Base-by-base conservation (phyloP, 2,113 vertebrate species). In the Nycticorax nycticorax region DNA sequence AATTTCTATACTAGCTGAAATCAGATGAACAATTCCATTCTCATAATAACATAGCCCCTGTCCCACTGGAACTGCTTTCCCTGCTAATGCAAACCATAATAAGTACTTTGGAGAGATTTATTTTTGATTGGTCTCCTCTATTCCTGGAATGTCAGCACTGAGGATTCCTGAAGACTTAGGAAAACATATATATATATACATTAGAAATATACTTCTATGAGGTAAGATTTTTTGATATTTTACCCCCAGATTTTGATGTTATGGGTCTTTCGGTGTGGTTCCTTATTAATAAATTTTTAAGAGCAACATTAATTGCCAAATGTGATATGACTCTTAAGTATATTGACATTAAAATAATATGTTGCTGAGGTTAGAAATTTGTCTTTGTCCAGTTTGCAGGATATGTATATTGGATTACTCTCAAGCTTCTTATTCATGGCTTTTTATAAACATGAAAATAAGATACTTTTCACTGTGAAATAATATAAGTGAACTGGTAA, bases 181-280 rank as follows among this genome's bases (percentile, higher is more conserved):
- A 93, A 95, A 96, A 75, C 9, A 60, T 14, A 19, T 13, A 72
- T 13, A 41, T 37, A 37, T 41, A 13, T 90, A 91, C 85, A 88
- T 96, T 94, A 90, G 88, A 96, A 95, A 82, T 62, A 74, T 85
- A 62, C 12, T 92, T 94, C 10, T 67, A 28, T 77, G 45, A 93
- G 45, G 50, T 41, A 74, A 63, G 37, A 10, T 32, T 84, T 89
- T 85, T 68, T 68, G 55, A 32, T 32, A 52, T 80, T 87, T 94
- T 80, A 62, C 33, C 81, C 74, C 35, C 62, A 50, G n/a, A 64
- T 67, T 60, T 94, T 22, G 35, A 30, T 69, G 9, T 55, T 77
- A 32, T 7, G 12, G 9, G 45, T 57, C 76, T 81, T 86, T 85
- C 14, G 0, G 3, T 68, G 27, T 48, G 13, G 5, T 82, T 79